Percentiles rank a stretch among this genome's conserved stretches.
Conservation (phyloP, 2,797 vertebrate species). For the Gorsachius magnificus region DNA sequence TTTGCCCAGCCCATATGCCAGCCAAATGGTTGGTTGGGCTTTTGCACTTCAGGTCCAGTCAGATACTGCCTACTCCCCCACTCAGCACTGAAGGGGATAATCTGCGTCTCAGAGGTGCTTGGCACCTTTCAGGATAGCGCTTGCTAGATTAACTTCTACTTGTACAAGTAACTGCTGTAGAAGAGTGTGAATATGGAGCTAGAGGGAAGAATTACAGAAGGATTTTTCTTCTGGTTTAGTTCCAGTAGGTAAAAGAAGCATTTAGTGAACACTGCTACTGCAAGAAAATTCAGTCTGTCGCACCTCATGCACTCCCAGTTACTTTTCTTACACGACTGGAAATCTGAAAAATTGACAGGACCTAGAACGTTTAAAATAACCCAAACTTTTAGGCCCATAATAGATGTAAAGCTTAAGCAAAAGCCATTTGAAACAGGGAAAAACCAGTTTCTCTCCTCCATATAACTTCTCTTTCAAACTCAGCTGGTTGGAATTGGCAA, state of each 20-base stretch:
- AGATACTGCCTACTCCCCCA: neutral
- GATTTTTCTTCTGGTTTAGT: neutral
- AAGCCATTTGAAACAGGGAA: neutral
- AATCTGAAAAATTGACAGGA: neutral
- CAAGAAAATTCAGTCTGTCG: neutral
- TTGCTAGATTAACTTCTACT: neutral
- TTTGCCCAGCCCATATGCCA: slow-evolving; percentile 62
- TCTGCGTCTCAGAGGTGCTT: neutral
- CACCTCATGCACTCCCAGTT: neutral
- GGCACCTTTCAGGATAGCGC: neutral
- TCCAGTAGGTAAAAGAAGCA: neutral
- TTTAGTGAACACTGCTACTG: neutral
- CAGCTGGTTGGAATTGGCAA: neutral
- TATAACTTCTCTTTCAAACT: neutral
- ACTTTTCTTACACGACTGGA: neutral
- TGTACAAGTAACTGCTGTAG: neutral
- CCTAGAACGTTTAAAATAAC: neutral
- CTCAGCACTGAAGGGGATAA: neutral
- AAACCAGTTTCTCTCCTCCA: neutral
- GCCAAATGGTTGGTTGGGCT: slow-evolving; percentile 39
- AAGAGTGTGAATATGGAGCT: neutral
- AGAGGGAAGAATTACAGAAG: neutral
- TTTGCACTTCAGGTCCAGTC: slow-evolving; percentile 19
- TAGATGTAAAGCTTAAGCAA: neutral
- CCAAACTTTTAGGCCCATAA: neutral